Evolutionary conservation across 2,113 vertebrate genomes (phyloP), one percentile per base, ranked within the genome.

Genomic region (Macaca nemestrina): DNA sequence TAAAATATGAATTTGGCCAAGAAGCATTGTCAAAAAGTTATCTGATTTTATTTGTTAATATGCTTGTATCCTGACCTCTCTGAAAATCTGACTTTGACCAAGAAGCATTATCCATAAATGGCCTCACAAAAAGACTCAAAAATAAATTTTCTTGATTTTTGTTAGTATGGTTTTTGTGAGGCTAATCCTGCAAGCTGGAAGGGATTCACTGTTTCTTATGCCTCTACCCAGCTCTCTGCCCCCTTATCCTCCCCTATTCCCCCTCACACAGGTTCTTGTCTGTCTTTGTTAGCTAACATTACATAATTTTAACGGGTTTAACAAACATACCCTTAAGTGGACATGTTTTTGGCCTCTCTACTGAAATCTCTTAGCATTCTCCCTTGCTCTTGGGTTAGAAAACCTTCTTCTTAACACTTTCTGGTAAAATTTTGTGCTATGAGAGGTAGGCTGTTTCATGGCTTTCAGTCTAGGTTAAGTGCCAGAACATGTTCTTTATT

Each of bases 301-400:
- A 85, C 88, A 90, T 70, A 75, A 35, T 79, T 93, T 95, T 96
- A 97, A 86, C 75, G 64, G 7, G 9, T 95, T 96, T 98, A 86
- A 89, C 10, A 96, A 96, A 93, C 20, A 45, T 90, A 90, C 16
- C 55, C 70, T 92, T 95, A 97, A 91, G 73, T 90, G 83, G n/a
- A 61, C 89, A 59, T 72, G 38, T 68, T 64, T 32, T 64, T 70
- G 52, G 86, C 14, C 6, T 96, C 87, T 96, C 94, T 93, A 23
- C 43, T 89, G 95, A 72, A 73, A 81, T n/a, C 38, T 76, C 55
- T 89, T 80, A 35, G 18, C 55, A 8, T 96, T 75, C 35, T 97
- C 86, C 68, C 83, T 95, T 8, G 30, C 55, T 43, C 3, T 13
- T 35, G 82, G 92, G 83, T 68, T 76, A 81, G 40, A 94, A 97